Percentiles rank a stretch among this genome's conserved stretches.
phyloP scores from a whole-genome alignment of 2,113 vertebrate genomes.

The Tachysurus fulvidraco region DNA sequence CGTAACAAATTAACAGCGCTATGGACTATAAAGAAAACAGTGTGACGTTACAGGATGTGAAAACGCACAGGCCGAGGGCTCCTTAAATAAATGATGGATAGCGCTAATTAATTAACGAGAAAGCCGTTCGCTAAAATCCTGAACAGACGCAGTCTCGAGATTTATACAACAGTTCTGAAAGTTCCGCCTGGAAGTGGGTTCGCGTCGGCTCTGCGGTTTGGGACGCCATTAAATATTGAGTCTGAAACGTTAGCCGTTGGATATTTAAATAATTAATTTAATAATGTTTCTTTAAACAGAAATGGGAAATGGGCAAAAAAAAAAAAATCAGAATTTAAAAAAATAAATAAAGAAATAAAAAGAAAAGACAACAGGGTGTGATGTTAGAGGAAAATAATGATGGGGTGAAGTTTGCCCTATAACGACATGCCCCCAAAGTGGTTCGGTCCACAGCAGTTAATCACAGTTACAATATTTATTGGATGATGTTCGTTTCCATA shows the following conservation, averaged over 20 bases:
- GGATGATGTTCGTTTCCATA: background rate
- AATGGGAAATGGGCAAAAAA: background rate
- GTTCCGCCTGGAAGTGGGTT: background rate
- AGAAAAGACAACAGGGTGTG: background rate
- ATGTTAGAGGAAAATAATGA: background rate
- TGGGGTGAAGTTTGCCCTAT: background rate
- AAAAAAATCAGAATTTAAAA: background rate
- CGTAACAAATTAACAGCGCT: constrained; percentile 49
- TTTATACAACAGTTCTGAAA: background rate
- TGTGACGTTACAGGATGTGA: background rate
- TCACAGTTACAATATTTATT: background rate
- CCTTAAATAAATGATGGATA: background rate
- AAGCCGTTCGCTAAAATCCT: background rate
- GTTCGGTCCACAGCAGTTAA: background rate
- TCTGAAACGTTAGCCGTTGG: background rate
- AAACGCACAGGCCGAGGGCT: background rate
- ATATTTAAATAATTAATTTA: background rate
- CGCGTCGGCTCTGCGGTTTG: background rate
- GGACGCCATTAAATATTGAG: background rate
- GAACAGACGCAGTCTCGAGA: background rate
- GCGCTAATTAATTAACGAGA: background rate
- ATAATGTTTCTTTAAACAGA: constrained; percentile 1
- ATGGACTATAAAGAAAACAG: background rate
- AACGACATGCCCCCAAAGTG: background rate
- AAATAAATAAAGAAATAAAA: background rate